A percentile compares a stretch with the other conserved stretches of the same genome.
Evolutionary conservation across 2,113 vertebrate genomes (phyloP).

Genomic region (Vicugna pacos): DNA sequence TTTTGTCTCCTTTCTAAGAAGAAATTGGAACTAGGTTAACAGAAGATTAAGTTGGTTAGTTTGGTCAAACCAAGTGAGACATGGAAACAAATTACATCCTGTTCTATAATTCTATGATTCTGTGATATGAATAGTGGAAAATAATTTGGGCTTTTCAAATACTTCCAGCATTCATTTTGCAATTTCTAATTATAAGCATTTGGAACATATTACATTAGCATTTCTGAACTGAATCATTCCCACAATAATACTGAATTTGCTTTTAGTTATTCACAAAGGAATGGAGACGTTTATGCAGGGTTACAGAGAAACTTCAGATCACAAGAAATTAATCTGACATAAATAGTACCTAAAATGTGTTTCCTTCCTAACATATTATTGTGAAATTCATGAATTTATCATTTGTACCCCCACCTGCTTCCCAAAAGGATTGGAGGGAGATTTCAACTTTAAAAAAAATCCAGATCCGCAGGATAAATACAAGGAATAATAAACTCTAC

Average conservation of each 20-base stretch:
- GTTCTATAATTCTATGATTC: slow-evolving; percentile 52
- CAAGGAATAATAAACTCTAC: not conserved
- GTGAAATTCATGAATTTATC: not conserved
- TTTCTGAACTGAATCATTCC: slow-evolving; percentile 26
- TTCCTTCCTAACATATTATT: slow-evolving; percentile 14
- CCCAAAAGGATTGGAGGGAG: not conserved
- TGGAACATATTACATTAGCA: slow-evolving; percentile 50
- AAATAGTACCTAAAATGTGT: not conserved
- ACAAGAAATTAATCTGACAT: slow-evolving; percentile 13
- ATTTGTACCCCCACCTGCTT: not conserved
- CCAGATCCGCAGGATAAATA: not conserved
- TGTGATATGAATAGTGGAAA: slow-evolving; percentile 46
- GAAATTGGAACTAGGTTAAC: slow-evolving; percentile 56
- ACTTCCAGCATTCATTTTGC: slow-evolving; percentile 49
- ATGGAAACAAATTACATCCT: slow-evolving; percentile 59
- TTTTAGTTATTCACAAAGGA: slow-evolving; percentile 50
- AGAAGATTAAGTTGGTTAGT: slow-evolving; percentile 43
- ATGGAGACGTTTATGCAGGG: not conserved
- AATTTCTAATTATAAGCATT: slow-evolving; percentile 55
- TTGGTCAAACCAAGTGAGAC: slow-evolving; percentile 55
- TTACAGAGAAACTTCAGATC: not conserved
- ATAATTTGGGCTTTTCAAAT: slow-evolving; percentile 59
- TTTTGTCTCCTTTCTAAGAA: slow-evolving; percentile 41
- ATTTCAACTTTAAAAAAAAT: not conserved
- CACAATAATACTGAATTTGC: slow-evolving; percentile 30